Conservation (phyloP, 2,888 invertebrate species). For the Cerceris rybyensis region DNA sequence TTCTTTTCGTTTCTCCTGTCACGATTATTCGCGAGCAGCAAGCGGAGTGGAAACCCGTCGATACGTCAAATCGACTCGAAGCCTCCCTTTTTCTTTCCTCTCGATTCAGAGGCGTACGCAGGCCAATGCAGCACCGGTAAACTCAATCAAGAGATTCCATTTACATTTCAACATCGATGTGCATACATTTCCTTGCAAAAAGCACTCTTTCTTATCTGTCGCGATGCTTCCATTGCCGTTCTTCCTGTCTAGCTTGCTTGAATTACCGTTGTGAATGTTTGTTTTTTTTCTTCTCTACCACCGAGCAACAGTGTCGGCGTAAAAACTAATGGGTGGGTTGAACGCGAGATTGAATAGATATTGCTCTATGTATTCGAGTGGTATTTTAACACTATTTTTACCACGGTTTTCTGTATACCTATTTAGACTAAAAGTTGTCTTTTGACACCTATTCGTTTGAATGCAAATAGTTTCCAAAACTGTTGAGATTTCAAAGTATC, state of each 20-base stretch:
- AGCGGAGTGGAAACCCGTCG: conserved; percentile 60
- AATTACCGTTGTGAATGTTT: neutral
- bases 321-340: too few relatives aligned
- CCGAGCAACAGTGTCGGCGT: too few relatives aligned
- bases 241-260: neutral
- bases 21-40: conserved; percentile 56
- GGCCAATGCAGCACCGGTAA: conserved; percentile 45
- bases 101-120: conserved; percentile 20
- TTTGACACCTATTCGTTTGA: too few relatives aligned
- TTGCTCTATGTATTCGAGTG: too few relatives aligned
- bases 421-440: too few relatives aligned
- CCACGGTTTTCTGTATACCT: too few relatives aligned
- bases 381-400: too few relatives aligned
- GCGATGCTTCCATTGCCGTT: conserved; percentile 24
- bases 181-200: conserved; percentile 20
- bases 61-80: conserved; percentile 62
- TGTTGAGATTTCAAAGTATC: too few relatives aligned
- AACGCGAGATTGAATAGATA: too few relatives aligned
- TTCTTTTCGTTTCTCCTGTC: conserved; percentile 49
- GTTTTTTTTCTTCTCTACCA: neutral
- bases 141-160: conserved; percentile 69
- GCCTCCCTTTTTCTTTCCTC: conserved; percentile 42
- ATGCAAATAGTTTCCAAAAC: too few relatives aligned
- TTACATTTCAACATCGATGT: conserved; percentile 56
- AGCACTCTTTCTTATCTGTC: conserved; percentile 46